Evolutionary conservation across 2,113 vertebrate genomes (phyloP), one percentile per base, ranked within the genome.

Genomic region (Menidia beryllina): DNA sequence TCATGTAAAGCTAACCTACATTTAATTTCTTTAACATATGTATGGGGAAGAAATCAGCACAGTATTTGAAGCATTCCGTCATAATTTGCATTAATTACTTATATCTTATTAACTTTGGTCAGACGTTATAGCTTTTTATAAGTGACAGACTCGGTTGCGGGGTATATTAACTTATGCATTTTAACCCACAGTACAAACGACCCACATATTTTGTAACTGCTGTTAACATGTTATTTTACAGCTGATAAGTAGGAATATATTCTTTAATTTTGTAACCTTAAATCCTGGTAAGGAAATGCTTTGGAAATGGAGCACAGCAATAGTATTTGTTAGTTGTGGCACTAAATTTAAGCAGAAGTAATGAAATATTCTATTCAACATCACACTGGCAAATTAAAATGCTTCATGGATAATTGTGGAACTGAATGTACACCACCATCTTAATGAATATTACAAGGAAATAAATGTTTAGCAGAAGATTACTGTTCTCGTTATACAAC

Each of bases 251-350:
- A 15, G 30, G 47, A 23, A 56, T 27, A 45, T 20, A 14, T 26
- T 27, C 68, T 19, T 58, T 12, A 17, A 53, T 23, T 59, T 48
- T 59, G 49, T 53, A 69, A 34, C 7, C 10, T 34, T 58, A 30
- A 34, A 53, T 71, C 25, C n/a, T n/a, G n/a, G n/a, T n/a, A n/a
- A n/a, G n/a, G n/a, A 21, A 13, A 52, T 41, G 52, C 30, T 43
- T 13, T 27, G 21, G 23, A 17, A 25, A 51, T 54, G 14, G 9
- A 49, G 60, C 39, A 48, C 21, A 17, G 26, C 30, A 50, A 59
- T 49, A 0, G 55, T 45, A 43, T 53, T 9, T 49, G 59, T 27
- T 59, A 45, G 3, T 24, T 45, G 26, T 47, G 19, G 23, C n/a
- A 25, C 20, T 11, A 64, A 27, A 64, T 49, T 59, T 45, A 58